Evolutionary conservation across 1,140 invertebrate species (phyloP).

Genomic region (Hycleus phaleratus): DNA sequence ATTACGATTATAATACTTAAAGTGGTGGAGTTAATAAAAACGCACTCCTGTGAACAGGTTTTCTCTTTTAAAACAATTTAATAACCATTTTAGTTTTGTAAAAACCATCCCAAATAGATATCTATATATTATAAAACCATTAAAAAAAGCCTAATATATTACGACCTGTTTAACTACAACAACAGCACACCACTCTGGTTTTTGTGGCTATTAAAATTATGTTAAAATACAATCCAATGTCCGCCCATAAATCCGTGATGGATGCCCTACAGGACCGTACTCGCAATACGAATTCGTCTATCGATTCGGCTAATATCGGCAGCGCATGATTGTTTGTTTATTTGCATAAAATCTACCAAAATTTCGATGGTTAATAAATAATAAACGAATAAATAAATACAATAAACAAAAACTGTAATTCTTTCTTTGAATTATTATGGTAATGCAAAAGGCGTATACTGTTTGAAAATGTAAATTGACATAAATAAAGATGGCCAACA

Average conservation of each 20-base stretch:
- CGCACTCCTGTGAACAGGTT: constrained; percentile 15
- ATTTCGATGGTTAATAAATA: too few species aligned
- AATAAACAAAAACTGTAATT: constrained; percentile 7
- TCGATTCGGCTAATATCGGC: too few species aligned
- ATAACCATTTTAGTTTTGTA: constrained; percentile 24
- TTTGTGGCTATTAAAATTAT: constrained; percentile 33
- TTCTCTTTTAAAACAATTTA: constrained; percentile 10
- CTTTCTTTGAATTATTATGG: constrained; percentile 40
- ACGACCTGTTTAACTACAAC: constrained; percentile 25
- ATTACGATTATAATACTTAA: too few species aligned
- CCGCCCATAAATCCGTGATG: constrained; percentile 24
- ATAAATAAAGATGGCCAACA: constrained; percentile 19
- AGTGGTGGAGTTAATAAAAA: constrained; percentile 6
- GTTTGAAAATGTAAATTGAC: constrained; percentile 41
- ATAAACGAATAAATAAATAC: neutral
- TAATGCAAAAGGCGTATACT: constrained; percentile 39
- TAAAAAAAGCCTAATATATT: constrained; percentile 32
- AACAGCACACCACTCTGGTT: constrained; percentile 7
- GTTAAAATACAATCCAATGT: constrained; percentile 30
- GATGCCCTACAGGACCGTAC: neutral
- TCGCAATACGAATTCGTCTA: too few species aligned
- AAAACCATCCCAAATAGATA: constrained; percentile 28
- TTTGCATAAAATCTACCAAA: too few species aligned
- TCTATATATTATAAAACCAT: constrained; percentile 31
- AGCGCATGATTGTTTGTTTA: too few species aligned